Evolutionary conservation across 2,797 vertebrate species (phyloP).

Genomic region (Simalia tracyae): DNA sequence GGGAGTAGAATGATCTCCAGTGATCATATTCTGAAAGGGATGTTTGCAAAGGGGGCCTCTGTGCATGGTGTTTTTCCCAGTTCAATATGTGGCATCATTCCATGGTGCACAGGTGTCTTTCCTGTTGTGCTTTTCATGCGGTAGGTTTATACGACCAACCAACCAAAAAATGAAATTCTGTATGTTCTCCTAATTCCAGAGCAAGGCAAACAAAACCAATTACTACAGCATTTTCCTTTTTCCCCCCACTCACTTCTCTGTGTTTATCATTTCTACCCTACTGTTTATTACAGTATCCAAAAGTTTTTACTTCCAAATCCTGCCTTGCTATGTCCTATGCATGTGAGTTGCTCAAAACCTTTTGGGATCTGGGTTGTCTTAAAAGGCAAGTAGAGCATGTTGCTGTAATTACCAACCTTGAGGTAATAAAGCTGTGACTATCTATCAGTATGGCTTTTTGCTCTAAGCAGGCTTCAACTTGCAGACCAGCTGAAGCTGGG

Average conservation of each 20-base stretch:
- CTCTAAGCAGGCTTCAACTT: neutral
- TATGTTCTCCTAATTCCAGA: neutral
- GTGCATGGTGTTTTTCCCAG: neutral
- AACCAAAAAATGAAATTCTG: neutral
- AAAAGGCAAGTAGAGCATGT: neutral
- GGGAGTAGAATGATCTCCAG: neutral
- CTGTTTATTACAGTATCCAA: neutral
- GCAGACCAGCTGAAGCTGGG: neutral
- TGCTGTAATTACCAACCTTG: neutral
- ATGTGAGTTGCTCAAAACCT: neutral
- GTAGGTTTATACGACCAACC: neutral
- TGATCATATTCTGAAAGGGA: neutral
- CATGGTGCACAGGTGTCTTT: neutral
- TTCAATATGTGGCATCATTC: too few species aligned
- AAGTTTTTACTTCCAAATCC: neutral
- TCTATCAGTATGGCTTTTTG: neutral
- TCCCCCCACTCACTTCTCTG: neutral
- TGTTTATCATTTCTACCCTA: neutral
- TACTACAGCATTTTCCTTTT: neutral
- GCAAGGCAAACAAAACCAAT: neutral
- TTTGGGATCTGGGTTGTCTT: neutral
- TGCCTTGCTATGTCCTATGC: neutral
- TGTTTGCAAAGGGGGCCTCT: neutral
- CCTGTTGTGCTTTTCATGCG: neutral
- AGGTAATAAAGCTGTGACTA: neutral